phyloP scores from a whole-genome alignment of 23 tunicate species.

The Aplidium turbinatum region DNA sequence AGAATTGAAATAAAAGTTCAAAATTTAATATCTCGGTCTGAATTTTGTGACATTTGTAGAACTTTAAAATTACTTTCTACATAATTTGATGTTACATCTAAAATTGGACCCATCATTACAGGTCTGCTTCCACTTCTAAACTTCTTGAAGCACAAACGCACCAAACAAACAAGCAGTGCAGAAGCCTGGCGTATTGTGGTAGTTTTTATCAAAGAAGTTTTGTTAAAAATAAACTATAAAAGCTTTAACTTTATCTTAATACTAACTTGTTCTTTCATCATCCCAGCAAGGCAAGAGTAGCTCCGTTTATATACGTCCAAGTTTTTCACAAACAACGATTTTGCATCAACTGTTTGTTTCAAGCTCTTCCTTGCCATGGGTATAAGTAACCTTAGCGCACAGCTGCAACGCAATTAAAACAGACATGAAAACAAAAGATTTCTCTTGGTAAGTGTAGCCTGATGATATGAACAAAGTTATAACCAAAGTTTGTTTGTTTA shows the following conservation, averaged over 20 bases:
- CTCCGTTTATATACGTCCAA: slow-evolving; percentile 10
- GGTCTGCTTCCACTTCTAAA: too few species aligned
- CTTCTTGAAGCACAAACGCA: too few species aligned
- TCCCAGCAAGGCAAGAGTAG: slow-evolving; percentile 33
- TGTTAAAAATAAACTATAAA: background rate
- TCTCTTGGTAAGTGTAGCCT: too few species aligned
- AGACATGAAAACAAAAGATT: too few species aligned
- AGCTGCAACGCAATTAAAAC: background rate
- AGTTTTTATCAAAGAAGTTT: too few species aligned
- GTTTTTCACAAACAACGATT: slow-evolving; percentile 19
- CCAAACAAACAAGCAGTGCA: too few species aligned
- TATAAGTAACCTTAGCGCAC: background rate
- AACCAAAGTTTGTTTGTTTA: too few species aligned
- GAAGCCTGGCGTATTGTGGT: too few species aligned
- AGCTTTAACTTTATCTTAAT: background rate
- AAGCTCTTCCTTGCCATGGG: background rate
- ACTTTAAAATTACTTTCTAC: too few species aligned
- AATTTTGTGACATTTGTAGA: background rate
- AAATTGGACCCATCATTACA: too few species aligned
- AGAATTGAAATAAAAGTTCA: background rate
- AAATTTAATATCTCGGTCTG: background rate
- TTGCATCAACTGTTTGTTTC: background rate
- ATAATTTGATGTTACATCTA: too few species aligned
- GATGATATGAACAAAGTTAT: too few species aligned
- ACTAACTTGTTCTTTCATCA: slow-evolving; percentile 34